phyloP scores from a whole-genome alignment of 1,140 invertebrate species.

The Belonocnema kinseyi region DNA sequence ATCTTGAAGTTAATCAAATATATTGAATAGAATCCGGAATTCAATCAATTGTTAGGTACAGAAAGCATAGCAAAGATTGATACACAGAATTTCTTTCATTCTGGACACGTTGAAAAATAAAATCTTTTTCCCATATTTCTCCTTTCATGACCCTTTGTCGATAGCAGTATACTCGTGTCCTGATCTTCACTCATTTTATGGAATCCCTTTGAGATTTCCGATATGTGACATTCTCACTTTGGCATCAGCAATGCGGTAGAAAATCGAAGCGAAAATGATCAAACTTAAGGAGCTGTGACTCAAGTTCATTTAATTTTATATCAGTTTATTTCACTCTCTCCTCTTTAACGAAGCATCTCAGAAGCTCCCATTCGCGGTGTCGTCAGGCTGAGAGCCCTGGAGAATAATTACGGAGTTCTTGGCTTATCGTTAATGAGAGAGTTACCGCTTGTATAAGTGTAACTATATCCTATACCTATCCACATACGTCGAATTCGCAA shows the following conservation, averaged over 20 bases:
- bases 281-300: too few species aligned
- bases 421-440: slow-evolving; percentile 22
- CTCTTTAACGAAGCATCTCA: neutral
- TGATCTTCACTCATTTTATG: slow-evolving; percentile 20
- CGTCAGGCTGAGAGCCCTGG: neutral
- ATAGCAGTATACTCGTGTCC: slow-evolving; percentile 7
- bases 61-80: neutral
- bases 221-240: neutral
- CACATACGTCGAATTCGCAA: slow-evolving; percentile 40
- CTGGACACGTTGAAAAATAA: slow-evolving; percentile 12
- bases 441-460: slow-evolving; percentile 11
- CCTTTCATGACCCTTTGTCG: slow-evolving; percentile 14
- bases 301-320: too few species aligned
- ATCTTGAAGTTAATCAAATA: neutral
- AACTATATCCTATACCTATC: neutral
- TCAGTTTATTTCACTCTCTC: neutral
- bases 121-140: slow-evolving; percentile 5
- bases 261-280: neutral
- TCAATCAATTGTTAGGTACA: neutral
- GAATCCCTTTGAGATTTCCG: slow-evolving; percentile 14
- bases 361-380: neutral
- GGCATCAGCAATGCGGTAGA: neutral
- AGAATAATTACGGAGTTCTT: slow-evolving; percentile 26
- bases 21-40: neutral
- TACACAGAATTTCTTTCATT: slow-evolving; percentile 9